Percentiles rank a stretch among this genome's conserved stretches.
phyloP scores from a whole-genome alignment of 2,888 invertebrate species.

The Coremacera marginata region DNA sequence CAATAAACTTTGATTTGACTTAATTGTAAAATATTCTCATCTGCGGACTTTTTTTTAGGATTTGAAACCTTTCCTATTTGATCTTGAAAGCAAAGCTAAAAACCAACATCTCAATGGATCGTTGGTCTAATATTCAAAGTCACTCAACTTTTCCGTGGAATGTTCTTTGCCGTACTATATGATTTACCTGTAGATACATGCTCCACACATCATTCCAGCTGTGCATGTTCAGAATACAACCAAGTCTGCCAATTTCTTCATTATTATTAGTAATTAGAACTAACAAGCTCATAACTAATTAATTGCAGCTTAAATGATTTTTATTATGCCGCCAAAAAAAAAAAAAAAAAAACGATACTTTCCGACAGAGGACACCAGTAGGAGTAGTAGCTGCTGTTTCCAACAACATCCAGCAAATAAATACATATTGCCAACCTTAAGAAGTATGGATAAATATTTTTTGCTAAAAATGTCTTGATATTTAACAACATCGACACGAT shows the following conservation, averaged over 20 bases:
- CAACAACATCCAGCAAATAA: neutral
- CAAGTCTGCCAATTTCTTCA: neutral
- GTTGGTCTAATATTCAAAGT: too few species aligned
- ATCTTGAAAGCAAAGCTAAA: too few species aligned
- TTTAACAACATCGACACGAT: conserved; percentile 1
- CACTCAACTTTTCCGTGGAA: too few species aligned
- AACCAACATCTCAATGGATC: too few species aligned
- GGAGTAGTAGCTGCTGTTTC: neutral
- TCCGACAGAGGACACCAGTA: neutral
- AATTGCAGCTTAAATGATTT: conserved; percentile 2
- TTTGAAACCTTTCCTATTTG: too few species aligned
- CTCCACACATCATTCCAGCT: too few species aligned
- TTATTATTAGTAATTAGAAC: conserved; percentile 15
- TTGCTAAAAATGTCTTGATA: neutral
- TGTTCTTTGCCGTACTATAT: too few species aligned
- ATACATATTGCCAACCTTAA: neutral
- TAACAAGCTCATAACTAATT: conserved; percentile 20
- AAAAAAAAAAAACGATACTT: neutral
- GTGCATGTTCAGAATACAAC: neutral
- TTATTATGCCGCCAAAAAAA: conserved; percentile 13
- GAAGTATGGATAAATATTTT: neutral
- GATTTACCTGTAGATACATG: too few species aligned
- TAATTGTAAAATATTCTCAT: too few species aligned
- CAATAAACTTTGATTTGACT: too few species aligned
- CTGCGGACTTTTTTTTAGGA: too few species aligned